Conservation (phyloP, 2,113 vertebrate genomes). For the Erythrocebus patas region DNA sequence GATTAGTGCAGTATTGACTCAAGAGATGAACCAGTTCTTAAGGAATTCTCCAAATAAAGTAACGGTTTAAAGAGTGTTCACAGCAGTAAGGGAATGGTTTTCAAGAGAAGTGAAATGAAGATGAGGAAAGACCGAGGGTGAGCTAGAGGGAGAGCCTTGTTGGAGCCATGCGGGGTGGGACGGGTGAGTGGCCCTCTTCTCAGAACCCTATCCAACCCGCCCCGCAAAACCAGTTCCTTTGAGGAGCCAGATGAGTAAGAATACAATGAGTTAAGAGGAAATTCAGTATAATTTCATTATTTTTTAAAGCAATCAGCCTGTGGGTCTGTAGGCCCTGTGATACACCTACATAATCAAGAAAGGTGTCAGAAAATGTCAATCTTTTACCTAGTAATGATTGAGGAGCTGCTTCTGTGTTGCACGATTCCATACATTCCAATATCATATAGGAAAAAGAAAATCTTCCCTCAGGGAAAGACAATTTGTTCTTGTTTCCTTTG, state of each 20-base stretch:
- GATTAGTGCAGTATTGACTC: conserved; percentile 57
- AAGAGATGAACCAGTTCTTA: conserved; percentile 48
- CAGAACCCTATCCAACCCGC: not conserved
- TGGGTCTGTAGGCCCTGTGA: not conserved
- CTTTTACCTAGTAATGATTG: not conserved
- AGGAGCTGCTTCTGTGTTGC: not conserved
- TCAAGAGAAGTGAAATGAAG: not conserved
- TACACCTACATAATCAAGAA: conserved; percentile 54
- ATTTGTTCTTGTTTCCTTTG: not conserved
- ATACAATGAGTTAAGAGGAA: conserved; percentile 1
- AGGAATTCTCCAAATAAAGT: conserved; percentile 59
- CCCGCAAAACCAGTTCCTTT: not conserved
- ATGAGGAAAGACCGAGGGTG: not conserved
- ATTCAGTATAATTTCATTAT: not conserved
- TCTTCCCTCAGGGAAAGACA: not conserved
- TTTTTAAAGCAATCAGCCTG: conserved; percentile 48
- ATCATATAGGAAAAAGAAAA: not conserved
- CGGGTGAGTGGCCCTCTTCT: fast-evolving
- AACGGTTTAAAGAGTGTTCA: conserved; percentile 4
- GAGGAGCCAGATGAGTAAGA: not conserved
- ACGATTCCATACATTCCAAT: not conserved
- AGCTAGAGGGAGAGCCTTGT: not conserved
- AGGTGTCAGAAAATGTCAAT: conserved; percentile 54
- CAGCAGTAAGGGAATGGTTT: not conserved
- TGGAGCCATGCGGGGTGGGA: fast-evolving